These are phyloP conservation scores for Alethe castanea DNA, from an alignment of 2,113 vertebrate species.

Conservation along the genomic window DNA sequence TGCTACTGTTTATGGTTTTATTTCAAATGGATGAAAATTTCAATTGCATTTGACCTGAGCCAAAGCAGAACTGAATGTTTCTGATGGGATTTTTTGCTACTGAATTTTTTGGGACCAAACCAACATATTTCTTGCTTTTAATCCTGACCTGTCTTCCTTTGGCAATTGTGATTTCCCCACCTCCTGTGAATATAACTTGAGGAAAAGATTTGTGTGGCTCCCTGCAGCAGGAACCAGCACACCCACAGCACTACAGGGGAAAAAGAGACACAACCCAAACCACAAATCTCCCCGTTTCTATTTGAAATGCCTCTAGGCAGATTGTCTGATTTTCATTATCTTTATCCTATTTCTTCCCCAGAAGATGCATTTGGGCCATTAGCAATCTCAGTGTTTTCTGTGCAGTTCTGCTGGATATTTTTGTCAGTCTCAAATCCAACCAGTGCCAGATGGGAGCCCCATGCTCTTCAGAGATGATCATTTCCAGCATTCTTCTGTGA, in stretches of 20 bases:
- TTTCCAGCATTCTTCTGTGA: slow-evolving; percentile 52
- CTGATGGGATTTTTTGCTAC: not conserved
- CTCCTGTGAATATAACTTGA: not conserved
- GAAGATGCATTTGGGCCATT: not conserved
- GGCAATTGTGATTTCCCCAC: not conserved
- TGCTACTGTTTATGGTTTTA: not conserved
- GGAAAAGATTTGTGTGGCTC: not conserved
- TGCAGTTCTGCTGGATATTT: not conserved
- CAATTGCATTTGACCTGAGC: not conserved
- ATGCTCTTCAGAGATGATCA: slow-evolving; percentile 49
- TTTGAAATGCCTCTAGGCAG: not conserved
- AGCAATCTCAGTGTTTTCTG: not conserved
- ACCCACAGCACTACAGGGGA: not conserved
- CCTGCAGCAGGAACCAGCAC: not conserved
- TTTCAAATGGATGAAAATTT: not conserved
- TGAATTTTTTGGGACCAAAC: not conserved
- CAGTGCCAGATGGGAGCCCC: slow-evolving; percentile 60
- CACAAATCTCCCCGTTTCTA: not conserved
- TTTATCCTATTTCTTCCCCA: not conserved
- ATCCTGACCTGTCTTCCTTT: not conserved
- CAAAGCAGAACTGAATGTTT: not conserved
- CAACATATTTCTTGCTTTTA: not conserved
- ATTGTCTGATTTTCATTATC: not conserved
- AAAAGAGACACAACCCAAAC: not conserved
- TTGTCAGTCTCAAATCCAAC: not conserved